Base-by-base conservation (phyloP, 2,113 vertebrate species). In the Rhinoderma darwinii region DNA sequence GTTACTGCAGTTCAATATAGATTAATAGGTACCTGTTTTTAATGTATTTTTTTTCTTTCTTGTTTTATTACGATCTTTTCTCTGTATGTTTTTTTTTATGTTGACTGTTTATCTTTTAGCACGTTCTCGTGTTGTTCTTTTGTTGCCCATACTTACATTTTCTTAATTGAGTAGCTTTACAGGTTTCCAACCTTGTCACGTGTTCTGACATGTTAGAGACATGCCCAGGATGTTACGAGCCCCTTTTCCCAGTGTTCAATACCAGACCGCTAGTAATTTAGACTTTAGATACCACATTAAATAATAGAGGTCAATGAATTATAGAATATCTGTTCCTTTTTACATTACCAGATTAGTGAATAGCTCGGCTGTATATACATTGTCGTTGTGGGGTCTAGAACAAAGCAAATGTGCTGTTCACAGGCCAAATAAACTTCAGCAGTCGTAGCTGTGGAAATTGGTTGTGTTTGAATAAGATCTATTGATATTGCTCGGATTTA, bases 361-460 rank as follows among this genome's bases (percentile, higher is more conserved):
- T 50, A 18, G 10, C 17, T 3, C 43, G 18, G 25, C 12, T 77
- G 3, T 51, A 77, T 47, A 76, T 54, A 78, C 75, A 78, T 22
- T 25, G 30, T 51, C 75, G 54, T 47, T 78, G 75, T 78, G 75
- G n/a, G 44, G 75, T 78, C 75, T 54, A 78, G 75, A 54, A 78
- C 47, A 78, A 80, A n/a, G 78, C 54, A 9, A 81, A n/a, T 18
- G 22, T 30, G 35, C 39, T 43, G 56, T 81, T 63, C 54, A 63
- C 37, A 63, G 78, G 78, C 54, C 54, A 81, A 81, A 81, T 81
- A 81, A 81, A 81, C 54, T n/a, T n/a, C 25, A 39, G 47, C 77
- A n/a, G 50, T 14, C 54, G 4, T 15, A 61, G 30, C 22, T 22
- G 11, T 50, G 27, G 80, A 68, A 82, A 68, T 47, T 82, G 51